These are phyloP conservation scores for Beroe forskalii DNA, from an alignment of 37 sponge, comb jelly and placozoan species.

Conservation along the genomic window DNA sequence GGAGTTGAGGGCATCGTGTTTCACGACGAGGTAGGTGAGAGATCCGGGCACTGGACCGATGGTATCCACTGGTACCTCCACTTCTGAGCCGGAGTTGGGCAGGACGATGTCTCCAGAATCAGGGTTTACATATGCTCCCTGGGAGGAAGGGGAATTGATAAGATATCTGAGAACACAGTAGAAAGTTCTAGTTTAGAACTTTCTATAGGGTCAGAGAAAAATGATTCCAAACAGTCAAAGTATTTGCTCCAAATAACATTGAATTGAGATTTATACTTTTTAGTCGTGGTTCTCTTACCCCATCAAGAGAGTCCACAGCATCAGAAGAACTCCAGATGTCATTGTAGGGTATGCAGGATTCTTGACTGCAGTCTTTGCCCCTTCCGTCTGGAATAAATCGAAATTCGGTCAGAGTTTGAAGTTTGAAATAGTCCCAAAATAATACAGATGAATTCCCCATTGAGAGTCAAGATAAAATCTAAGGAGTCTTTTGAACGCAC, in stretches of 20 bases:
- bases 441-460: too few relatives aligned
- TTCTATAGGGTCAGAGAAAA: too few relatives aligned
- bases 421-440: too few relatives aligned
- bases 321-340: neutral
- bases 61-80: neutral
- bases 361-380: conserved; percentile 43
- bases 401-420: too few relatives aligned
- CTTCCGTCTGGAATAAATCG: neutral
- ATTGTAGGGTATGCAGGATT: conserved; percentile 46
- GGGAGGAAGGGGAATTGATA: too few relatives aligned
- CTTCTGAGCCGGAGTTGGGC: neutral
- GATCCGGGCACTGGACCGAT: neutral
- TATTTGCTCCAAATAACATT: too few relatives aligned
- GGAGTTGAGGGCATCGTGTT: neutral
- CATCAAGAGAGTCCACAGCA: neutral
- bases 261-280: too few relatives aligned
- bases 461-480: too few relatives aligned
- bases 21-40: conserved; percentile 7
- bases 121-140: conserved; percentile 48
- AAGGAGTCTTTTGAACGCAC: too few relatives aligned
- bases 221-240: too few relatives aligned
- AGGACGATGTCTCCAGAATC: neutral
- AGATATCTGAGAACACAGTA: too few relatives aligned
- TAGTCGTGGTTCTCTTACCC: neutral
- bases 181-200: too few relatives aligned